These are phyloP conservation scores for Aleiodes testaceus DNA, from an alignment of 2,888 invertebrate species.

Conservation along the genomic window DNA sequence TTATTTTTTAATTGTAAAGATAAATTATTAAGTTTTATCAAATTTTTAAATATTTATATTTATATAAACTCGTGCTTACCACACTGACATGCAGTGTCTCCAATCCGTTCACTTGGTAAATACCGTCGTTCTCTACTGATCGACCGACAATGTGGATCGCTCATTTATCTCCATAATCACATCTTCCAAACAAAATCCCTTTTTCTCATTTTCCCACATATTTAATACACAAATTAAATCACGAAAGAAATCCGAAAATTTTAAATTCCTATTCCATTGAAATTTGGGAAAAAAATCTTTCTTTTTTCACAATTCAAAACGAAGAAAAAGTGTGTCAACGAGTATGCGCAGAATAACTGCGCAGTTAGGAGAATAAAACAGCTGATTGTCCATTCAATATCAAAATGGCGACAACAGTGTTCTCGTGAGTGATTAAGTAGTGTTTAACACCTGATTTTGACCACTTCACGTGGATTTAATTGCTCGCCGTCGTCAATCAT, in stretches of 20 bases:
- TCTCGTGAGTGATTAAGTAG: constrained; percentile 54
- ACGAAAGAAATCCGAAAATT: too few species aligned
- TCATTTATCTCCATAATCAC: neutral
- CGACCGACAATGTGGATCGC: neutral
- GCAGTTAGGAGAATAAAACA: constrained; percentile 46
- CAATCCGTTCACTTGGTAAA: neutral
- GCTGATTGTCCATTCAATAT: constrained; percentile 55
- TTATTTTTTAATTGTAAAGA: neutral
- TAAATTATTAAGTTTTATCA: neutral
- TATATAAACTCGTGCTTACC: constrained; percentile 15
- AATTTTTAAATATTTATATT: neutral
- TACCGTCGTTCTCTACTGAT: neutral
- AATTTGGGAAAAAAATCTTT: too few species aligned
- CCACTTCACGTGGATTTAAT: constrained; percentile 55
- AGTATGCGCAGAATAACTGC: constrained; percentile 24
- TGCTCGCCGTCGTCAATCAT: constrained; percentile 54
- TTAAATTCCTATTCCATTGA: too few species aligned
- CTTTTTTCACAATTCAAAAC: neutral
- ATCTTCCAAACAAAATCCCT: neutral
- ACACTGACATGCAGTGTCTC: constrained; percentile 3
- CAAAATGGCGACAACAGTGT: constrained; percentile 62
- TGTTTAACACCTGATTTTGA: constrained; percentile 58
- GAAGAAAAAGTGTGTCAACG: neutral
- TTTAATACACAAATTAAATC: too few species aligned
- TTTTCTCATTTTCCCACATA: neutral